Evolutionary conservation across 2,113 vertebrate genomes (phyloP).

Genomic region (Ascaphus truei): DNA sequence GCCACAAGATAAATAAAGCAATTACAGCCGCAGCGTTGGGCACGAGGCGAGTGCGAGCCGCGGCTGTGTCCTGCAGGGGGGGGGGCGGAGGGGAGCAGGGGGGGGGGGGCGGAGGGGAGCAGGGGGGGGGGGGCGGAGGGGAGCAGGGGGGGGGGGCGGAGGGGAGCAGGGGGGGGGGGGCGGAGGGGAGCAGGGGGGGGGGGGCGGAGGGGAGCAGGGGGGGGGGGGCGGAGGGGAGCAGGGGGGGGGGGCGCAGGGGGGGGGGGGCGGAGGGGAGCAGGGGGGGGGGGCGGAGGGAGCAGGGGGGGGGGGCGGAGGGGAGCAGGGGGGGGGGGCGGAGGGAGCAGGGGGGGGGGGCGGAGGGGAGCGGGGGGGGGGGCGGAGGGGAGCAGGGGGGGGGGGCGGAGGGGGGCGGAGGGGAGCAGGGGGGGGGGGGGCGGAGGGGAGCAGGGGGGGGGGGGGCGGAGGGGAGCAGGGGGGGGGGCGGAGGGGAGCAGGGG

Average conservation of each 20-base stretch:
- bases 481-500: constrained; percentile 1
- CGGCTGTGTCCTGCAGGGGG: constrained; percentile 6
- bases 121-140: background rate
- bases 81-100: constrained; percentile 3
- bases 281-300: too few relatives aligned
- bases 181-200: background rate
- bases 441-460: constrained; percentile 1
- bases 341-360: too few relatives aligned
- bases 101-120: constrained; percentile 5
- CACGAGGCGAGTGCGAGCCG: background rate
- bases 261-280: constrained; percentile 6
- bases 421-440: background rate
- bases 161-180: background rate
- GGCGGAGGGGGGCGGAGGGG: constrained; percentile 9
- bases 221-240: constrained; percentile 5
- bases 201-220: constrained; percentile 1
- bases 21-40: constrained; percentile 40
- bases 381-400: background rate
- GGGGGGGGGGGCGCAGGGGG: too few relatives aligned
- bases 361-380: constrained; percentile 3
- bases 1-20: constrained; percentile 56
- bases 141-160: constrained; percentile 1
- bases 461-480: constrained; percentile 2
- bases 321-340: too few relatives aligned
- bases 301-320: constrained; percentile 9